A percentile compares a stretch with the other conserved stretches of the same genome.
Conservation (phyloP, 2,113 vertebrate genomes). For the Pelusios castaneus region DNA sequence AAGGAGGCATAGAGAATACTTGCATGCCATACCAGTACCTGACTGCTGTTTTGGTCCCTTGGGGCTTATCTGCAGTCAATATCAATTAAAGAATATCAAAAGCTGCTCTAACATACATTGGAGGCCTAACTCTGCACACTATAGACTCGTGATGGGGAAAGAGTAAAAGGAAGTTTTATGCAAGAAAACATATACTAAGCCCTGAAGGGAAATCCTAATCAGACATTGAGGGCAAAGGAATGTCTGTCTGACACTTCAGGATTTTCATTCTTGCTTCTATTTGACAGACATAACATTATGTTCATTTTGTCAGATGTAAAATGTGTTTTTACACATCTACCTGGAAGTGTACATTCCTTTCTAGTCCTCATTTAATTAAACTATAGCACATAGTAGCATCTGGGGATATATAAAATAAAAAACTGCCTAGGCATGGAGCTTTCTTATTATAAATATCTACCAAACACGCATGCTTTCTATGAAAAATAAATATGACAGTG, state of each 20-base stretch:
- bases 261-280: constrained; percentile 25
- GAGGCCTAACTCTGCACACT: neutral
- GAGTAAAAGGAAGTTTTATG: neutral
- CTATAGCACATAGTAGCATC: constrained; percentile 10
- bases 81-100: neutral
- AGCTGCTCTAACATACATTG: neutral
- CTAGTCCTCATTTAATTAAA: constrained; percentile 62
- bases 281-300: constrained; percentile 27
- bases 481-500: neutral
- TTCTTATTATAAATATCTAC: neutral
- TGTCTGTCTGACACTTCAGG: constrained; percentile 4
- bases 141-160: neutral
- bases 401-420: neutral
- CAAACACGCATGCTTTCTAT: neutral
- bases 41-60: fast-evolving
- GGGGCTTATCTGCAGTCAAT: neutral
- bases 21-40: neutral
- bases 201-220: neutral
- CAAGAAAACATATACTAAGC: neutral
- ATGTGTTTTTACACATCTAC: constrained; percentile 45
- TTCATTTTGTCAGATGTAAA: constrained; percentile 53
- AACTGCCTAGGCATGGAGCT: neutral
- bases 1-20: neutral
- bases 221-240: constrained; percentile 1
- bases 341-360: constrained; percentile 36